A percentile compares a stretch with the other conserved stretches of the same genome.
phyloP scores from a whole-genome alignment of 2,888 invertebrate species.

The Actias luna region DNA sequence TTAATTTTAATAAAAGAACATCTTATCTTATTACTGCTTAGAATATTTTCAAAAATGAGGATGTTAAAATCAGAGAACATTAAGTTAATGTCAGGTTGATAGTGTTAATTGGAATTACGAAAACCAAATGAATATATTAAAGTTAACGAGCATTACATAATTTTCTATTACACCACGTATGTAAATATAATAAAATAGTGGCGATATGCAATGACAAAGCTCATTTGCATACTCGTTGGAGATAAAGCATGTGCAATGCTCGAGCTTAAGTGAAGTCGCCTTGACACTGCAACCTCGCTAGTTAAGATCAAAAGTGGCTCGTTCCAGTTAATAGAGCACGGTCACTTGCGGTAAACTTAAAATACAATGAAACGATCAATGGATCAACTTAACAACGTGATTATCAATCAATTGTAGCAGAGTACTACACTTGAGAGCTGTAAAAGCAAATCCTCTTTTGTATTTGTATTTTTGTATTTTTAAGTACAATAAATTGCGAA shows the following conservation, averaged over 20 bases:
- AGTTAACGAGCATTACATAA: background rate
- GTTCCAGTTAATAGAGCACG: slow-evolving; percentile 63
- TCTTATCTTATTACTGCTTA: background rate
- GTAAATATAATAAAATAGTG: slow-evolving; percentile 22
- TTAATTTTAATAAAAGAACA: background rate
- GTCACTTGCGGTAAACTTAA: slow-evolving; percentile 51
- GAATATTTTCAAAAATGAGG: background rate
- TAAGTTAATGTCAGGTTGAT: background rate
- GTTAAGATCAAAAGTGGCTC: slow-evolving; percentile 54
- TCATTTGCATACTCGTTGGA: slow-evolving; percentile 35
- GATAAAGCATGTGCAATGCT: slow-evolving; percentile 37
- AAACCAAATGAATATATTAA: background rate
- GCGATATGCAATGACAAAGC: slow-evolving; percentile 19
- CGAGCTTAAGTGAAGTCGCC: slow-evolving; percentile 46
- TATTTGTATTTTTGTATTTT: too few species aligned
- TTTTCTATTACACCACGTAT: background rate
- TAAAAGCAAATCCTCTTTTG: too few species aligned
- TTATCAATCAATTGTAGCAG: background rate
- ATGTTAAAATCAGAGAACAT: background rate
- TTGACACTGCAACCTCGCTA: slow-evolving; percentile 68
- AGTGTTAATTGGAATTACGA: background rate
- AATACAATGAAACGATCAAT: slow-evolving; percentile 43
- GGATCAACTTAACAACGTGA: slow-evolving; percentile 31
- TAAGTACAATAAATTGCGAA: too few species aligned
- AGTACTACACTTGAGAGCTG: too few species aligned